phyloP scores from a whole-genome alignment of 1,140 invertebrate genomes.

The Brachionus koreanus region DNA sequence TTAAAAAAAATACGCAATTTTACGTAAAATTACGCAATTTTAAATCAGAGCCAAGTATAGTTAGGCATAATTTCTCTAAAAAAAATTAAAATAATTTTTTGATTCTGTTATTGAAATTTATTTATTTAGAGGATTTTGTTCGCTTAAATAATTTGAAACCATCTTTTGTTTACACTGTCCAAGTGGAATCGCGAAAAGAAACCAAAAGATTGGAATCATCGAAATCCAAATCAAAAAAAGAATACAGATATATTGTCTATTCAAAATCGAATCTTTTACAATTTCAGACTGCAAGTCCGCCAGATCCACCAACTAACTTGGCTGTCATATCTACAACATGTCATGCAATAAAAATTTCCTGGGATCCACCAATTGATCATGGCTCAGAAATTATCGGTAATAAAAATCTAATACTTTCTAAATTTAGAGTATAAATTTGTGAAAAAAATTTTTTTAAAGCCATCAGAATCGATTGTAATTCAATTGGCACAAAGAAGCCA shows the following conservation, averaged over 20 bases:
- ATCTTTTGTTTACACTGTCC: slow-evolving; percentile 53
- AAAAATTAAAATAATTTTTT: neutral
- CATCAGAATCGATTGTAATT: slow-evolving; percentile 54
- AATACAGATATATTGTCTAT: slow-evolving; percentile 49
- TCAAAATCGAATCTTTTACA: slow-evolving; percentile 54
- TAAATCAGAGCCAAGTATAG: too few relatives aligned
- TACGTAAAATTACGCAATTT: too few relatives aligned
- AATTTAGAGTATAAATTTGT: too few relatives aligned
- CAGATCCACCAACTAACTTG: slow-evolving; percentile 55
- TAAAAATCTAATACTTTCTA: slow-evolving; percentile 5
- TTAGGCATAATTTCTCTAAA: too few relatives aligned
- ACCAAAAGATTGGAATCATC: slow-evolving; percentile 50
- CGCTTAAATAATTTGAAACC: slow-evolving; percentile 53
- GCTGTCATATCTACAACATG: slow-evolving; percentile 55
- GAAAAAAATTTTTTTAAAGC: slow-evolving; percentile 47
- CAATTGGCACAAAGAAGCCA: slow-evolving; percentile 49
- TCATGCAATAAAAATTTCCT: slow-evolving; percentile 53
- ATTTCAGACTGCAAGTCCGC: slow-evolving; percentile 53
- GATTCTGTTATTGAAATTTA: neutral
- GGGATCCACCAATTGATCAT: slow-evolving; percentile 56
- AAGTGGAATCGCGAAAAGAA: slow-evolving; percentile 56
- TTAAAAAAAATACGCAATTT: too few relatives aligned
- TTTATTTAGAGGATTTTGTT: slow-evolving; percentile 54
- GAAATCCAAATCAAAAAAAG: neutral
- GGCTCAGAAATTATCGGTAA: slow-evolving; percentile 56